These are phyloP conservation scores for Acleris laterana DNA, from an alignment of 2,888 invertebrate species.

Conservation along the genomic window DNA sequence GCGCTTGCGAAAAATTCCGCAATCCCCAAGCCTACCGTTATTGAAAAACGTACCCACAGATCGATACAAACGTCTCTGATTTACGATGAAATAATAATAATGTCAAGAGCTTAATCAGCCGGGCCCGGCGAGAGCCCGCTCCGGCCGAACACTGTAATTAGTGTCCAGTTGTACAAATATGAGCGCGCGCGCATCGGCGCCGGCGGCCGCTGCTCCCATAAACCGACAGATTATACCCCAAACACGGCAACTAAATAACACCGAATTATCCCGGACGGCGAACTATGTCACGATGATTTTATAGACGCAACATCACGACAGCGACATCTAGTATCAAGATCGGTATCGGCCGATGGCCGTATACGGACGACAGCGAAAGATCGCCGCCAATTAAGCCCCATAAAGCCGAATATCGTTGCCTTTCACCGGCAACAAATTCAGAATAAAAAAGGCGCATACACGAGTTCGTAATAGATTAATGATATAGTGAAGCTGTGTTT, in stretches of 20 bases:
- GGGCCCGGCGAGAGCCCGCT: constrained; percentile 54
- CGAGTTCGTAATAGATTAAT: constrained; percentile 81
- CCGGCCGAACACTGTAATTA: constrained; percentile 68
- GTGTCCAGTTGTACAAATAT: constrained; percentile 73
- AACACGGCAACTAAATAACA: background rate
- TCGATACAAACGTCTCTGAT: constrained; percentile 47
- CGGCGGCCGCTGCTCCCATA: constrained; percentile 45
- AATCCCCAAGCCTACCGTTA: constrained; percentile 50
- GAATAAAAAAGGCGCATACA: constrained; percentile 66
- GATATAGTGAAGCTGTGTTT: constrained; percentile 76
- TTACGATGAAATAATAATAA: constrained; percentile 60
- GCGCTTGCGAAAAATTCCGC: constrained; percentile 49
- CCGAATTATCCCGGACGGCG: constrained; percentile 38
- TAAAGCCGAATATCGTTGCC: constrained; percentile 80
- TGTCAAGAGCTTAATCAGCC: constrained; percentile 74
- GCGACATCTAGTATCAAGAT: constrained; percentile 65
- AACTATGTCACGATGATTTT: constrained; percentile 51
- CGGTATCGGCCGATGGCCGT: constrained; percentile 69
- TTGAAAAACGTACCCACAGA: constrained; percentile 41
- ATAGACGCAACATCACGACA: constrained; percentile 47
- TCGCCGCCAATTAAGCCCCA: constrained; percentile 79
- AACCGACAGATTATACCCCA: background rate
- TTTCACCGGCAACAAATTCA: constrained; percentile 71
- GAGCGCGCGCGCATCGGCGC: constrained; percentile 65
- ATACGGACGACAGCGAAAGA: constrained; percentile 68